Base-by-base conservation (phyloP, 2,113 vertebrate species). In the Anoura caudifer region DNA sequence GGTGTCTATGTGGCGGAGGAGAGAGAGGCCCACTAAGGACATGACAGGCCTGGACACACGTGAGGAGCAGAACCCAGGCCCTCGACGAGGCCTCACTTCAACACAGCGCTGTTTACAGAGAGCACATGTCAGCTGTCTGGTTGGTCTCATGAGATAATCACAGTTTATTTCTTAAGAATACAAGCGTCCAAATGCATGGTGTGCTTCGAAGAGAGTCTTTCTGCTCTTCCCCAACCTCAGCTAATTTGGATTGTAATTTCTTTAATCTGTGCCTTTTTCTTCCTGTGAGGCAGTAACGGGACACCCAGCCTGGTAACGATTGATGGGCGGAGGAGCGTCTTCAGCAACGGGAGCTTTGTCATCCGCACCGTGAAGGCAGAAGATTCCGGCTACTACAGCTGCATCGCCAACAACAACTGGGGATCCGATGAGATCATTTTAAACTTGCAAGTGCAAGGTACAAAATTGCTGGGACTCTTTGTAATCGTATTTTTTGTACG, bases 381-480 rank as follows among this genome's bases (percentile, higher is more conserved):
- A 93, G 99, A 99, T 97, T 99, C 99, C 2, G 99, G 99, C 86
- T 99, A 99, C 96, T 99, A 99, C 98, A 99, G 99, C 95, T 99
- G 99, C 1, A 98, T 99, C 69, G 99, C 99, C 98, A 99, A 99
- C 95, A 99, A 99, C 98, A 99, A 99, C 98, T 99, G 99, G 99
- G 99, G 99, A 33, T 99, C 99, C 0, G 99, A 99, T 93, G 99
- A 99, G 95, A 99, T 99, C 88, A 99, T 99, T 67, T 89, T 99
- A 90, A 99, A 99, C 97, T 98, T 99, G 82, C 99, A 99, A 98
- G 99, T 99, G 8, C 99, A 99, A 99, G 99, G 99, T 99, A 98
- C 95, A 96, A 14, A 6, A 0, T 1, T 0, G 2, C 2, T 5
- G 20, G 28, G 11, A 1, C 31, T 38, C 43, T 28, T 47, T 31